phyloP scores from a whole-genome alignment of 2,797 vertebrate species.

The Poeciliopsis infans region DNA sequence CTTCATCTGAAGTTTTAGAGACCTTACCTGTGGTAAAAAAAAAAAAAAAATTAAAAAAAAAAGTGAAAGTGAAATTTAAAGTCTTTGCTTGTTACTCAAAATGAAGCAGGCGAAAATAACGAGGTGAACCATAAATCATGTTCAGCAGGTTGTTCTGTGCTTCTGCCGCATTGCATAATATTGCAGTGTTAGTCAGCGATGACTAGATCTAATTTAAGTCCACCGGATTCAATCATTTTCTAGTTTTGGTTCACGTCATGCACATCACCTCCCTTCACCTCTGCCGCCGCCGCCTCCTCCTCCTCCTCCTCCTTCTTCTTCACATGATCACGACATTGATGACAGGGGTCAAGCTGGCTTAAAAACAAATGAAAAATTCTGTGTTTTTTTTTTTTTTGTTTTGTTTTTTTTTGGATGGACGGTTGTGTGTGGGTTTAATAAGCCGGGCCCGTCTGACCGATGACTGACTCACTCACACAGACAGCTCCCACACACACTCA shows the following conservation, averaged over 20 bases:
- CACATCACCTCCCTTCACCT: background rate
- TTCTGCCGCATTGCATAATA: background rate
- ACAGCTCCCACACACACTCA: constrained; percentile 32
- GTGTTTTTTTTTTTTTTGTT: no score
- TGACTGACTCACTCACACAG: constrained; percentile 50
- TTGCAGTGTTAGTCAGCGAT: background rate
- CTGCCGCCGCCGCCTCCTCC: no score
- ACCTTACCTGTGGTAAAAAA: background rate
- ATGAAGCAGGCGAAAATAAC: background rate
- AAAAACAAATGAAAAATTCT: constrained; percentile 1
- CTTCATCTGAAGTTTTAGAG: background rate
- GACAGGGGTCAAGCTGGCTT: constrained; percentile 33
- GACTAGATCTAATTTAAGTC: background rate
- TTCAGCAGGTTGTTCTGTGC: background rate
- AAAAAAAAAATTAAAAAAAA: background rate
- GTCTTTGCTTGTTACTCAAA: background rate
- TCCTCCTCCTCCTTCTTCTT: constrained; percentile 15
- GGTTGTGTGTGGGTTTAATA: constrained; percentile 22
- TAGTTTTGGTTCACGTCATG: background rate
- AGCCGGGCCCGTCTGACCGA: constrained; percentile 21
- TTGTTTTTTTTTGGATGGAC: constrained; percentile 10
- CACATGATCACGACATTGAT: constrained; percentile 15
- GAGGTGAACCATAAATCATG: background rate
- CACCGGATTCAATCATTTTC: background rate
- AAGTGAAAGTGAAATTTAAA: background rate